Evolutionary conservation across 2,888 invertebrate species (phyloP).

Genomic region (Anoplius nigerrimus): DNA sequence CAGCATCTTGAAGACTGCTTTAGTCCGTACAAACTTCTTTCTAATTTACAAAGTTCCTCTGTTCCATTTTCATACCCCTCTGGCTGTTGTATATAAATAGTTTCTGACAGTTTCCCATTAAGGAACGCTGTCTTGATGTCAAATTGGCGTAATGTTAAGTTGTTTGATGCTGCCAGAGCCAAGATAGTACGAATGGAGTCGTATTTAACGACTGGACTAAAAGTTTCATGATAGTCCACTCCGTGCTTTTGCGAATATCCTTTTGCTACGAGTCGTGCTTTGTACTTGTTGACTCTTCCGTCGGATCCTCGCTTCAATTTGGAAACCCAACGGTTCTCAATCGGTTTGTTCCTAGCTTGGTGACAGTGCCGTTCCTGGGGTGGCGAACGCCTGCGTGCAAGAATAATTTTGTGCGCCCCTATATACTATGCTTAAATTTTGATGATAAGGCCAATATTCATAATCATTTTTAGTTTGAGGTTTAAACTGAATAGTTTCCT

Average conservation of each 20-base stretch:
- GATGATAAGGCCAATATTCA: too few relatives aligned
- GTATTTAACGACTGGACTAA: constrained; percentile 39
- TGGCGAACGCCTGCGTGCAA: too few relatives aligned
- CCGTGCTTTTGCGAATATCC: constrained; percentile 29
- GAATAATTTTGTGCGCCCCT: too few relatives aligned
- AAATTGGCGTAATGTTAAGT: too few relatives aligned
- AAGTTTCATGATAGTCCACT: constrained; percentile 39
- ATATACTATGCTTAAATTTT: too few relatives aligned
- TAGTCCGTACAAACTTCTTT: not conserved
- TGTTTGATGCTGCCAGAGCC: too few relatives aligned
- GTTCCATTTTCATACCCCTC: not conserved
- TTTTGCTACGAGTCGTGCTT: constrained; percentile 34
- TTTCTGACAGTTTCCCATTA: not conserved
- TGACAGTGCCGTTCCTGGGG: too few relatives aligned
- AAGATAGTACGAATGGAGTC: not conserved
- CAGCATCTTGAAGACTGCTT: not conserved
- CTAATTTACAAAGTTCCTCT: not conserved
- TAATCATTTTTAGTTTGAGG: too few relatives aligned
- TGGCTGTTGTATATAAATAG: not conserved
- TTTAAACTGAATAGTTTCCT: too few relatives aligned
- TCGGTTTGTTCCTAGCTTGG: too few relatives aligned
- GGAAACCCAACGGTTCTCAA: constrained; percentile 14
- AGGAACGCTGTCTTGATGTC: too few relatives aligned
- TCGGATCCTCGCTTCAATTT: constrained; percentile 28
- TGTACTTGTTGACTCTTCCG: constrained; percentile 30